Evolutionary conservation across 2,888 invertebrate genomes (phyloP), one percentile per base, ranked within the genome.

Genomic region (Cerceris rybyensis): DNA sequence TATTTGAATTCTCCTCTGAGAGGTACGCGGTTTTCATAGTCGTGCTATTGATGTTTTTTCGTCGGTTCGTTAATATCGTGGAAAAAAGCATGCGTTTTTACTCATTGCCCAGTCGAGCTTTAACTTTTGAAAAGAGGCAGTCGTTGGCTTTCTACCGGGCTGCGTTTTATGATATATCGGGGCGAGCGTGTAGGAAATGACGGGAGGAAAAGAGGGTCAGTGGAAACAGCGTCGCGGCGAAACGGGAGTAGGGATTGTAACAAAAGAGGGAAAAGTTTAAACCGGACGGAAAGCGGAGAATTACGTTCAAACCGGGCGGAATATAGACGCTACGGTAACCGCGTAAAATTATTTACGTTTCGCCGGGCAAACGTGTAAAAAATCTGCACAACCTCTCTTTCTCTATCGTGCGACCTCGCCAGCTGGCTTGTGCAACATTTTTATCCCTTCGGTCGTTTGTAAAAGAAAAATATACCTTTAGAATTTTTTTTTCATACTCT

Each of bases 21-120:
- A 57, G 28, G 28, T 28, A 28, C 28, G 28, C 60, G 50, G 55
- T 57, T 41, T 16, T 16, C 67, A 68, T 74, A 11, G 63, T 50
- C 50, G 50, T 50, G 46, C 60, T 58, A 69, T 74, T 57, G 73
- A 69, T 69, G 73, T 69, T 74, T 68, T 57, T 57, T 61, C 72
- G 17, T 46, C 46, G 61, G 61, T 39, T 41, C 41, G 17, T 7
- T 13, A 17, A 9, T n/a, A 17, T 55, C 50, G 28, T n/a, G 13
- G 50, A 46, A 61, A 61, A 74, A 74, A 68, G 61, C 68, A 74
- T 69, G 73, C 63, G 73, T 68, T 69, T 28, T 63, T 13, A 58
- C 13, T 11, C 52, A 13, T 13, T 6, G 55, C 17, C 17, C 55
- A 0, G 28, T 55, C 7, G 9, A 1, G 46, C 55, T 55, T 13